Evolutionary conservation across 1,140 invertebrate genomes (phyloP), one percentile per base, ranked within the genome.

Genomic region (Pseudomyrmex gracilis): DNA sequence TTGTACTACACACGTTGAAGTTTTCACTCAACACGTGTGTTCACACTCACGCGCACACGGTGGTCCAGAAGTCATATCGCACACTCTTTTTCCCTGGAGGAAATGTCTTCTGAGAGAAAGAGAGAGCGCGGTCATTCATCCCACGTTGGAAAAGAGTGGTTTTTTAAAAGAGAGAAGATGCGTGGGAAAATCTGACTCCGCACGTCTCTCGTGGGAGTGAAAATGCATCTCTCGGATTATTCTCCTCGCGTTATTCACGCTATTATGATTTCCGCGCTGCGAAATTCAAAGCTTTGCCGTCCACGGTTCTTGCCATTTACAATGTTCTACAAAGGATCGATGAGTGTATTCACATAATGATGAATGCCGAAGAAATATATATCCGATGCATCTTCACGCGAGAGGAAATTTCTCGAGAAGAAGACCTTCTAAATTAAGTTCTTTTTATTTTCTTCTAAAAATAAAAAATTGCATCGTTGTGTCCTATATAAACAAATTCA

Each of bases 21-120:
- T 71, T 58, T 57, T 34, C 34, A 34, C 34, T 34, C 34, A 34
- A 34, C 34, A 13, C n/a, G 1, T 22, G 47, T 63, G 47, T 53
- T n/a, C 24, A 34, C 34, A 34, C 34, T 34, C 34, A 34, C 34
- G 34, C 51, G 17, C 7, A 12, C 55, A 58, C 76, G 64, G 13
- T 71, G 55, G 66, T 58, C 67, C n/a, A 76, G n/a, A 74, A 74
- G 49, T 61, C 47, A 60, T 82, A 63, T 61, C 47, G 71, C 76
- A 63, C 22, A 63, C 20, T 60, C 51, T 68, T 74, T 34, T 53
- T 20, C 15, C n/a, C 17, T 20, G 64, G 0, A 34, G 12, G 13
- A 70, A 58, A 78, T 47, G 64, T 47, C 68, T 70, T 24, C n/a
- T 8, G 12, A 47, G 15, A 34, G 24, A 34, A 34, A 5, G 34